phyloP scores from a whole-genome alignment of 2,113 vertebrate genomes.

The Crotalus viridis region DNA sequence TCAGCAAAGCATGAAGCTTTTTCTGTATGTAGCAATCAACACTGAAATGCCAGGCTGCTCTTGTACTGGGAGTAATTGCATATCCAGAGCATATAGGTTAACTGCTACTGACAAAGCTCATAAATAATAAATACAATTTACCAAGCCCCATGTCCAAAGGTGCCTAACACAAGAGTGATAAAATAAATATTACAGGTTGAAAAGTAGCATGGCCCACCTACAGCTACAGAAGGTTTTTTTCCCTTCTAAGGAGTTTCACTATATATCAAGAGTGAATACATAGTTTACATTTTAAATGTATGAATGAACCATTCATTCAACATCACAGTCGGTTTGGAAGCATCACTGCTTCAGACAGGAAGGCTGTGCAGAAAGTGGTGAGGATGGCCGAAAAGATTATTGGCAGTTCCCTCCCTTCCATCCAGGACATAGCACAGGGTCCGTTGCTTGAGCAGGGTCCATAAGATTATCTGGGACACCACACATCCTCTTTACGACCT shows the following conservation, averaged over 20 bases:
- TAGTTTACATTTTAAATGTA: slow-evolving; percentile 1
- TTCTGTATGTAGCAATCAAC: neutral
- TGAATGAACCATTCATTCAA: too few species aligned
- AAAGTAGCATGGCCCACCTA: slow-evolving; percentile 6
- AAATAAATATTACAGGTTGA: neutral
- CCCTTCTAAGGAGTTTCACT: neutral
- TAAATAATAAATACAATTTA: slow-evolving; percentile 13
- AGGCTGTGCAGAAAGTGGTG: too few species aligned
- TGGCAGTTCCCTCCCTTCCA: too few species aligned
- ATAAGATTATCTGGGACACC: too few species aligned
- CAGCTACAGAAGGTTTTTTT: neutral
- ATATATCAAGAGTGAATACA: neutral
- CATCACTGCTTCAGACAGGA: too few species aligned
- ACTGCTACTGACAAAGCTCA: slow-evolving; percentile 39
- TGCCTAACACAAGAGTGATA: slow-evolving; percentile 11
- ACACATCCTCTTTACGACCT: too few species aligned
- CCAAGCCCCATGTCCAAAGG: neutral
- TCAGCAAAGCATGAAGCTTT: neutral
- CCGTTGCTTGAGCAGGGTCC: too few species aligned
- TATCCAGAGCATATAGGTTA: neutral
- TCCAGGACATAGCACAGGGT: too few species aligned
- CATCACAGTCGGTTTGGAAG: too few species aligned
- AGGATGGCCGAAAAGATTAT: too few species aligned
- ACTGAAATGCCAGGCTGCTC: neutral
- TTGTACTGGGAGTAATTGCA: slow-evolving; percentile 23